Conservation (phyloP, 1,140 invertebrate species). For the Eriosoma lanigerum region DNA sequence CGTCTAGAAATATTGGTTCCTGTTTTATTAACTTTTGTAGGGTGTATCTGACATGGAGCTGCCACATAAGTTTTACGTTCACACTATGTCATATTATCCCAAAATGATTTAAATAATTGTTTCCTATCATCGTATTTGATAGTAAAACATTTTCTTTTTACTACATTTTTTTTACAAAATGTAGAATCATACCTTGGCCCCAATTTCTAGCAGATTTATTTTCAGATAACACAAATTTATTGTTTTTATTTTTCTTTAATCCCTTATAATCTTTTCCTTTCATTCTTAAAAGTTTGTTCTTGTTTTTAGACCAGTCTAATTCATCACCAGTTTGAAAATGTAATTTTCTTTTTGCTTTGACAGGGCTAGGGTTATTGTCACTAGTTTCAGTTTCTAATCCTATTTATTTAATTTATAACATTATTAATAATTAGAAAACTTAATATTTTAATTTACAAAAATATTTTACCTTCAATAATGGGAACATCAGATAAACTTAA, state of each 20-base stretch:
- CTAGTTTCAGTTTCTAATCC: too few relatives aligned
- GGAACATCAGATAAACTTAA: too few relatives aligned
- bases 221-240: neutral
- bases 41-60: neutral
- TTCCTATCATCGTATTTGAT: neutral
- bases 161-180: neutral
- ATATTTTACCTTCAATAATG: too few relatives aligned
- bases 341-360: too few relatives aligned
- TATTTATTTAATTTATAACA: too few relatives aligned
- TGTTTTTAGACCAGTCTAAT: neutral
- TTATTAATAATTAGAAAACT: too few relatives aligned
- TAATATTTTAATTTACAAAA: too few relatives aligned
- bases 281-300: neutral
- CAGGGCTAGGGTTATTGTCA: too few relatives aligned
- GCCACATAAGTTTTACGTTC: slow-evolving; percentile 1
- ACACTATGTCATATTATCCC: neutral
- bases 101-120: too few relatives aligned
- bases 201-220: neutral
- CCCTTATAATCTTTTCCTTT: neutral
- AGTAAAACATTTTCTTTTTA: neutral
- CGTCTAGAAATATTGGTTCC: too few relatives aligned
- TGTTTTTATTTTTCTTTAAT: neutral
- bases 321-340: neutral
- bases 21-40: too few relatives aligned
- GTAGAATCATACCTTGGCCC: neutral